Conservation (phyloP, 2,113 vertebrate genomes). For the Laterallus jamaicensis region DNA sequence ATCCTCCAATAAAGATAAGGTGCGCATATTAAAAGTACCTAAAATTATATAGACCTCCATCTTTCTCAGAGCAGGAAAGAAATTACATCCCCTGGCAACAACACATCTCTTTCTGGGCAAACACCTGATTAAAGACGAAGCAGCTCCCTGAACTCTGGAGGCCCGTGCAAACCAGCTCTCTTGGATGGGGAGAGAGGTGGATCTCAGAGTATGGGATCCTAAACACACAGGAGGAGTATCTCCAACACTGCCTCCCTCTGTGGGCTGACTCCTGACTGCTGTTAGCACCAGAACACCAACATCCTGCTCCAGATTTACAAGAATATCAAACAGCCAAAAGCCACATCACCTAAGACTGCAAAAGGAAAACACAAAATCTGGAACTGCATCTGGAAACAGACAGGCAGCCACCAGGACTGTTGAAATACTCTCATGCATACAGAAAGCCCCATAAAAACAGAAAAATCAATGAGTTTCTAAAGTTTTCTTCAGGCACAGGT, state of each 20-base stretch:
- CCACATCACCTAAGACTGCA: not conserved
- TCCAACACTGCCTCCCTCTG: not conserved
- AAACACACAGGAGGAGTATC: not conserved
- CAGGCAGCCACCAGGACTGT: not conserved
- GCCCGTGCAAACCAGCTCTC: not conserved
- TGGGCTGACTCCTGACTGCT: not conserved
- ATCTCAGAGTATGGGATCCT: not conserved
- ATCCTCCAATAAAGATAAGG: not conserved
- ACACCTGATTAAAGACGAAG: not conserved
- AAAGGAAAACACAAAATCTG: not conserved
- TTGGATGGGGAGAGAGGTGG: not conserved
- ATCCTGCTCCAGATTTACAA: not conserved
- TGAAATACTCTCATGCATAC: not conserved
- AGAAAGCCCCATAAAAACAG: not conserved
- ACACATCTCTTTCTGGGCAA: not conserved
- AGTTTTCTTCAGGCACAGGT: conserved; percentile 6
- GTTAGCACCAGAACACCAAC: not conserved
- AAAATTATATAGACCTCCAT: not conserved
- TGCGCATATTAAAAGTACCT: not conserved
- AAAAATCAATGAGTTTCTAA: not conserved
- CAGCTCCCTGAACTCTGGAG: not conserved
- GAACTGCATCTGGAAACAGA: not conserved
- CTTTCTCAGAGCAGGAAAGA: not conserved
- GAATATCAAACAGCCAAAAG: not conserved
- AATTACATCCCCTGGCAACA: conserved; percentile 4